Percentiles rank a stretch among this genome's conserved stretches.
phyloP scores from a whole-genome alignment of 2,888 invertebrate species.

The Drosophila paramelanica region DNA sequence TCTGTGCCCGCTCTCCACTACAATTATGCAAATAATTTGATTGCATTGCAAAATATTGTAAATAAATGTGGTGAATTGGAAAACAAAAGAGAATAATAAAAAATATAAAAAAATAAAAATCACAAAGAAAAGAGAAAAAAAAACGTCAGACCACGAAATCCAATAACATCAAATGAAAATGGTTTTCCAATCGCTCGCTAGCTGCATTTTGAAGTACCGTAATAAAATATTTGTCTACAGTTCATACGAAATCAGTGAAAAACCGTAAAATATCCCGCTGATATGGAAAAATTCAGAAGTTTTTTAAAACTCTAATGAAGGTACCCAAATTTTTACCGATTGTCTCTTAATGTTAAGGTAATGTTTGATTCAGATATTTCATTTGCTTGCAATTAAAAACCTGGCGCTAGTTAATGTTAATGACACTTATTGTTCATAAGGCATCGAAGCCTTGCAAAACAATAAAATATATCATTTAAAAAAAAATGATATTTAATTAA shows the following conservation, averaged over 20 bases:
- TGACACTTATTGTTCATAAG: no score
- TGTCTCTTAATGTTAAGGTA: no score
- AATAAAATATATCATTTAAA: no score
- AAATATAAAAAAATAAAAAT: slow-evolving; percentile 26
- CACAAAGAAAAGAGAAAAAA: slow-evolving; percentile 12
- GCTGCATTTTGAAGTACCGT: slow-evolving; percentile 49
- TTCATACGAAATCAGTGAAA: not conserved
- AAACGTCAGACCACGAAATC: slow-evolving; percentile 63
- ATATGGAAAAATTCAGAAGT: not conserved
- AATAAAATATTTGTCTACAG: slow-evolving; percentile 63
- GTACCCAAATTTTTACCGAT: no score
- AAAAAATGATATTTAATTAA: no score
- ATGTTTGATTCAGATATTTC: no score
- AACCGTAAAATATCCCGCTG: slow-evolving; percentile 14
- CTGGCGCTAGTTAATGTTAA: no score
- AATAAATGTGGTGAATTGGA: slow-evolving; percentile 60
- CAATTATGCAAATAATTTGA: slow-evolving; percentile 79
- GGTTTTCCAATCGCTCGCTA: slow-evolving; percentile 52
- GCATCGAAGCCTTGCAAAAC: no score
- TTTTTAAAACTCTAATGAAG: no score
- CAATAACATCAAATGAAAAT: slow-evolving; percentile 73
- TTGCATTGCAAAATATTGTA: slow-evolving; percentile 66
- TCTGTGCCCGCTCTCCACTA: slow-evolving; percentile 17
- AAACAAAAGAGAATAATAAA: slow-evolving; percentile 18
- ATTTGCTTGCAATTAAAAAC: no score